These are phyloP conservation scores for Aurelia sp. DNA, from an alignment of 30 jellyfish, hydroid and myxozoan species.

Conservation along the genomic window DNA sequence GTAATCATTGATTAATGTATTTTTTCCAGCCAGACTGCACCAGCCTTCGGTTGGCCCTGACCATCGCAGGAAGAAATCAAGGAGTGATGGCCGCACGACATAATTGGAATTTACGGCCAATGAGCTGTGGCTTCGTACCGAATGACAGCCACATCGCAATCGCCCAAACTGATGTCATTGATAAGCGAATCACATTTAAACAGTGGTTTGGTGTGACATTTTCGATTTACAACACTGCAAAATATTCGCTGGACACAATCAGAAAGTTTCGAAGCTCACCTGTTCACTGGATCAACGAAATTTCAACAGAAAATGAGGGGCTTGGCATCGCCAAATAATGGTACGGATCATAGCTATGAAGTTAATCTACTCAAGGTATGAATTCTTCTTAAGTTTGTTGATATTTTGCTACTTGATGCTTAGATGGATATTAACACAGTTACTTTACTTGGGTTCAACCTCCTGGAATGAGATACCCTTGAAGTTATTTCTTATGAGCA, in stretches of 20 bases:
- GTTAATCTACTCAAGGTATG: conserved; percentile 62
- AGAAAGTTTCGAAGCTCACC: conserved; percentile 1
- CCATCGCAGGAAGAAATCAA: too few relatives aligned
- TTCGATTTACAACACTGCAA: not conserved
- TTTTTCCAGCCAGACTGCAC: too few relatives aligned
- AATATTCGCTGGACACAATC: too few relatives aligned
- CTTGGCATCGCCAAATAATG: conserved; percentile 50
- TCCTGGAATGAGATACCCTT: too few relatives aligned
- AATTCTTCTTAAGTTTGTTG: not conserved
- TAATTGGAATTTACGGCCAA: too few relatives aligned
- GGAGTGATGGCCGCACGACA: too few relatives aligned
- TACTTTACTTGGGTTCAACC: too few relatives aligned
- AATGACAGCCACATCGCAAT: conserved; percentile 15
- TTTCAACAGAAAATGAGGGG: conserved; percentile 57
- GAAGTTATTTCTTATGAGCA: too few relatives aligned
- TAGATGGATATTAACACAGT: too few relatives aligned
- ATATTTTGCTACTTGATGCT: too few relatives aligned
- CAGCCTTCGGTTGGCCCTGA: too few relatives aligned
- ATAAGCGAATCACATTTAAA: conserved; percentile 36
- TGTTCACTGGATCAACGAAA: conserved; percentile 2
- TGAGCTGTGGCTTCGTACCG: conserved; percentile 8
- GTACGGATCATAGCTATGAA: conserved; percentile 45
- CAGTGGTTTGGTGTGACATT: conserved; percentile 52
- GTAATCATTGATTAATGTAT: too few relatives aligned
- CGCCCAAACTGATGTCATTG: conserved; percentile 22